phyloP scores from a whole-genome alignment of 2,888 invertebrate genomes.

The Allygus modestus region DNA sequence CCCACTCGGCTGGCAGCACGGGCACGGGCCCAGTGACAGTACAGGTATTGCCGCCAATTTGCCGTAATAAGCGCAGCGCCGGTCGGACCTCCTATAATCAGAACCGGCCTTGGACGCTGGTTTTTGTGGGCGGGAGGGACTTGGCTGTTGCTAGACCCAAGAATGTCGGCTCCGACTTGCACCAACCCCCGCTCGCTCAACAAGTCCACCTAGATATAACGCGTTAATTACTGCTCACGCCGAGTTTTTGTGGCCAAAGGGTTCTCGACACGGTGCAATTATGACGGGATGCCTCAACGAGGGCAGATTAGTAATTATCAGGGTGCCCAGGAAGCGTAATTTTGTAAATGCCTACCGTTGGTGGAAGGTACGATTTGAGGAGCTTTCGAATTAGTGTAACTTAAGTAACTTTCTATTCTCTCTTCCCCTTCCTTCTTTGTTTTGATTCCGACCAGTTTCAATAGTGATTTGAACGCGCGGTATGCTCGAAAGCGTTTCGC shows the following conservation, averaged over 20 bases:
- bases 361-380: neutral
- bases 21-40: slow-evolving; percentile 18
- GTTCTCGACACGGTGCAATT: slow-evolving; percentile 30
- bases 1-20: neutral
- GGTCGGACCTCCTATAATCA: slow-evolving; percentile 49
- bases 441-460: too few relatives aligned
- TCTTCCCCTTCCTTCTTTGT: too few relatives aligned
- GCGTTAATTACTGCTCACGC: neutral
- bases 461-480: slow-evolving; percentile 11
- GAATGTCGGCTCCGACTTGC: neutral
- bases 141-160: neutral
- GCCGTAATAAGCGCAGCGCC: slow-evolving; percentile 41
- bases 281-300: neutral
- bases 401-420: too few relatives aligned
- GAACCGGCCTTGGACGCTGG: slow-evolving; percentile 35
- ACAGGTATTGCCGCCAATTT: slow-evolving; percentile 42
- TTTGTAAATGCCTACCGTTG: neutral
- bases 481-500: neutral
- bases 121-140: slow-evolving; percentile 44
- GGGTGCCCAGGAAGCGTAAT: slow-evolving; percentile 7
- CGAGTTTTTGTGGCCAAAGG: slow-evolving; percentile 7
- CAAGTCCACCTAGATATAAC: slow-evolving; percentile 8
- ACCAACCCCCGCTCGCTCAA: neutral
- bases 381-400: too few relatives aligned
- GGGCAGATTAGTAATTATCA: slow-evolving; percentile 8